Evolutionary conservation across 2,797 vertebrate genomes (phyloP), one percentile per base, ranked within the genome.

Genomic region (Adelosebastes latens): DNA sequence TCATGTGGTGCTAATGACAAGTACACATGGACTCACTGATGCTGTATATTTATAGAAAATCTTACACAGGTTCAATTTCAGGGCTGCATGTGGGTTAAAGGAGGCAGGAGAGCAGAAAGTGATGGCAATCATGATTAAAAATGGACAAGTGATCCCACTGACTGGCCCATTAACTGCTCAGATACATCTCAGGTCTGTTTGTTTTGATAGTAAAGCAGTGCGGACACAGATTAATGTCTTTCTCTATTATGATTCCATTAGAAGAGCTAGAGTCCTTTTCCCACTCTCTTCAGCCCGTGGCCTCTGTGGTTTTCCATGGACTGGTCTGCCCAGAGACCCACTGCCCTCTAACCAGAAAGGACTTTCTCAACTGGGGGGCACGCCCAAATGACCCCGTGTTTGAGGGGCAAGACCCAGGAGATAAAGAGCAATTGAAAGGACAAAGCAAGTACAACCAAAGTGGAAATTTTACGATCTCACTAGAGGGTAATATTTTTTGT

Each of bases 241-340:
- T 86, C 82, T 84, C 76, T 92, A 70, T 89, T 89, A 75, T 93
- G 81, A 81, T 91, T 93, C 84, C 88, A 88, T 88, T 85, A 92
- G 80, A 20, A 65, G 71, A 87, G 82, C 68, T 65, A 71, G 84
- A 83, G 84, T 87, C 67, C 25, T 85, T 84, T 94, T 92, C 87
- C 79, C 82, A 56, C 72, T 83, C 77, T 74, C 22, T 59, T 22
- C 25, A 34, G 74, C 63, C 75, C 61, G 27, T 3, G 60, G 81
- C 62, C 77, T 83, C 13, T 68, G 69, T 60, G 63, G 71, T 65
- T 82, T 75, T 82, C 58, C 36, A 16, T 29, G 22, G 46, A 22
- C 65, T 3, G 29, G 4, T 69, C 69, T 34, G 34, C 42, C 53
- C 59, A 81, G 62, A 79, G 79, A 75, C 72, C 24, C 59, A 18